Evolutionary conservation across 2,888 invertebrate genomes (phyloP).

Genomic region (Pammene aurita): DNA sequence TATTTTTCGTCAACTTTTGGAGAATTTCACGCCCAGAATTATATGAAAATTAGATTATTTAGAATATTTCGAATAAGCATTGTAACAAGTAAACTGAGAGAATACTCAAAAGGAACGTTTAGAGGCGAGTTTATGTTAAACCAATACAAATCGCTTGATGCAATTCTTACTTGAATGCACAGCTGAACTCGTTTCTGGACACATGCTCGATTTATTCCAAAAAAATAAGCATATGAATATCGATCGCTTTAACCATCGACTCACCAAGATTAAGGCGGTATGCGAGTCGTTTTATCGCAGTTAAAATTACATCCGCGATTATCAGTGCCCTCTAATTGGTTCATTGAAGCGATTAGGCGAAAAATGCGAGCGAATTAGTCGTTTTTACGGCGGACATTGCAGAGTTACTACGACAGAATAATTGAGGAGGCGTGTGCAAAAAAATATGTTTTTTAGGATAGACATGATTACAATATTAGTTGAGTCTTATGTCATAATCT

Average conservation of each 20-base stretch:
- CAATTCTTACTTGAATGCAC: too few species aligned
- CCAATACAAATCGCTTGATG: too few species aligned
- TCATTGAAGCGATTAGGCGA: constrained; percentile 66
- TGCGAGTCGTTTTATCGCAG: constrained; percentile 35
- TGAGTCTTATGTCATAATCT: not conserved
- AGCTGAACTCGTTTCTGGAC: too few species aligned
- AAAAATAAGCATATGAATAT: not conserved
- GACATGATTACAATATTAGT: not conserved
- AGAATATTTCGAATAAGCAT: too few species aligned
- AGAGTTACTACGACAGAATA: constrained; percentile 18
- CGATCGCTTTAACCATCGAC: constrained; percentile 8
- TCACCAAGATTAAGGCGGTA: constrained; percentile 36
- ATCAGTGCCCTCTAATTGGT: constrained; percentile 42
- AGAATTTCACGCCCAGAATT: too few species aligned
- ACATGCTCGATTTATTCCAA: too few species aligned
- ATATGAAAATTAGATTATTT: too few species aligned
- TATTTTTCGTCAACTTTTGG: too few species aligned
- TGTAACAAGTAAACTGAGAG: too few species aligned
- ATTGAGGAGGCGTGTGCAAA: constrained; percentile 24
- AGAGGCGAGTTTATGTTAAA: too few species aligned
- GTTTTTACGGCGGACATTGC: constrained; percentile 20
- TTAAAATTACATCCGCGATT: constrained; percentile 45
- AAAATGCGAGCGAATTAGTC: constrained; percentile 61
- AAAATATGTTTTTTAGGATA: not conserved
- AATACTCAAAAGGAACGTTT: too few species aligned